Evolutionary conservation across 1,140 invertebrate species (phyloP).

Genomic region (Plutomurus gul): DNA sequence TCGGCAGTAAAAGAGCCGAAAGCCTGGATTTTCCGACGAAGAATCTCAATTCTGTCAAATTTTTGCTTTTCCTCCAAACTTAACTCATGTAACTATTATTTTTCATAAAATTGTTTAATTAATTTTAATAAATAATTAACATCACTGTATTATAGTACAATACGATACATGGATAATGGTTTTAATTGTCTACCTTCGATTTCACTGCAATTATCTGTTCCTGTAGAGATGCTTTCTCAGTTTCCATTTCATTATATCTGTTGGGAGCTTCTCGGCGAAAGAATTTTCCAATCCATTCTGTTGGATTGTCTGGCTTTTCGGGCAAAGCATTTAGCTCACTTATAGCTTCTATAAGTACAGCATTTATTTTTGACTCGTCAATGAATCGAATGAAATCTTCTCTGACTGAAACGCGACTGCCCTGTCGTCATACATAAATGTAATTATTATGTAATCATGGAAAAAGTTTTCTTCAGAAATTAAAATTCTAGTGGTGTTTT

Average conservation of each 20-base stretch:
- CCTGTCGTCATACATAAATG: background rate
- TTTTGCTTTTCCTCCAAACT: too few relatives aligned
- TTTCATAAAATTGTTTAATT: too few relatives aligned
- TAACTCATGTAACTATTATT: too few relatives aligned
- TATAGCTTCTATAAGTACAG: background rate
- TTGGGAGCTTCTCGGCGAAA: constrained; percentile 1
- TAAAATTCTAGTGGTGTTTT: too few relatives aligned
- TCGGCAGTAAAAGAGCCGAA: background rate
- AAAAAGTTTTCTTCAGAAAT: too few relatives aligned
- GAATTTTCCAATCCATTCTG: background rate
- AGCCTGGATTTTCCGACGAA: background rate
- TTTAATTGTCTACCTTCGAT: background rate
- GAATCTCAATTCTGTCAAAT: background rate
- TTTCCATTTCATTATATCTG: background rate
- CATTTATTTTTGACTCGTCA: background rate
- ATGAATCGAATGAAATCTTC: background rate
- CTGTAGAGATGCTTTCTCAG: background rate
- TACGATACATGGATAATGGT: too few relatives aligned
- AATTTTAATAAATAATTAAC: too few relatives aligned
- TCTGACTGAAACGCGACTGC: background rate
- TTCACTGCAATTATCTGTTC: background rate
- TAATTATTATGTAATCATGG: too few relatives aligned
- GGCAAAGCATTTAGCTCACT: background rate
- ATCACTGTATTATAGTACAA: too few relatives aligned
- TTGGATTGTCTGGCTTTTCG: constrained; percentile 18